Percentiles rank a stretch among this genome's conserved stretches.
These are phyloP conservation scores for Melanostoma mellinum DNA, from an alignment of 2,888 invertebrate species.

Conservation along the genomic window DNA sequence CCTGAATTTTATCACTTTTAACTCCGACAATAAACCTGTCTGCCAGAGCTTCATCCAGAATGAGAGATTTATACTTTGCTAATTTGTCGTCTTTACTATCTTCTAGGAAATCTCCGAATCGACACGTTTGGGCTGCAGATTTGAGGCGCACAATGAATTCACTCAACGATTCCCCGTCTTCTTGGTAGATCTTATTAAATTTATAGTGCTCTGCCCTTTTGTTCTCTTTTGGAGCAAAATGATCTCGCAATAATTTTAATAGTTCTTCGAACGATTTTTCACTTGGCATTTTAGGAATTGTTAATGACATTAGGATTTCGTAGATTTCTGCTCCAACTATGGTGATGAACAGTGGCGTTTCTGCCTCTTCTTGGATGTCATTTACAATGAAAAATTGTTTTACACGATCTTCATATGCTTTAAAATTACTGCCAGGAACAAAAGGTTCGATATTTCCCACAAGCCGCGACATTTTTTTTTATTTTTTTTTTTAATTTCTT, in stretches of 20 bases:
- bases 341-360: constrained; percentile 37
- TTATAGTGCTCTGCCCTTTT: constrained; percentile 41
- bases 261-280: constrained; percentile 37
- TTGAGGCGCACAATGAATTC: constrained; percentile 46
- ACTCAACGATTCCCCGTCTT: constrained; percentile 32
- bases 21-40: constrained; percentile 73
- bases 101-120: constrained; percentile 19
- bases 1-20: constrained; percentile 21
- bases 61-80: constrained; percentile 6
- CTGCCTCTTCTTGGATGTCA: constrained; percentile 31
- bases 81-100: neutral
- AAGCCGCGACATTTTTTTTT: no score
- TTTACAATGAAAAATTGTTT: constrained; percentile 24
- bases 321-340: constrained; percentile 6
- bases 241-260: constrained; percentile 20
- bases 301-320: no score
- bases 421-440: no score
- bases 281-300: neutral
- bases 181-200: constrained; percentile 41
- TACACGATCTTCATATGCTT: no score
- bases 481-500: no score
- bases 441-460: no score
- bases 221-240: constrained; percentile 13
- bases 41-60: constrained; percentile 29
- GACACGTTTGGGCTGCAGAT: neutral